A percentile compares a stretch with the other conserved stretches of the same genome.
Evolutionary conservation across 2,888 invertebrate genomes (phyloP).

Genomic region (Biston stratarius): DNA sequence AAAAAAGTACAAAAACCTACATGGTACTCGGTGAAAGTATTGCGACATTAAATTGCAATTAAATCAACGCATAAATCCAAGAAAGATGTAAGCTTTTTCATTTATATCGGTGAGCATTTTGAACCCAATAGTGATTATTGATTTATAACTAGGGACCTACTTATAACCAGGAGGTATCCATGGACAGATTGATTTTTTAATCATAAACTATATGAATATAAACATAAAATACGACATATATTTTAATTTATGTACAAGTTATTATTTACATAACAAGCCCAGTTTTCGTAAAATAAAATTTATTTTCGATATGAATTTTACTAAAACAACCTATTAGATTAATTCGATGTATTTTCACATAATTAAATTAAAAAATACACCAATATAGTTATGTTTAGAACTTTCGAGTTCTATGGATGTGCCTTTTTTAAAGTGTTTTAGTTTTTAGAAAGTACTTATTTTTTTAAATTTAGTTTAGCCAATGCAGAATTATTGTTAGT

Average conservation of each 20-base stretch:
- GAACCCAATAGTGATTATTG: too few species aligned
- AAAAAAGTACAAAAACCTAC: too few species aligned
- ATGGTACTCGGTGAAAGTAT: too few species aligned
- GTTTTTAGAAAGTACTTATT: constrained; percentile 20
- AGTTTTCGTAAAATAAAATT: not conserved
- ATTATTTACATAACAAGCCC: not conserved
- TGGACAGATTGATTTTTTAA: too few species aligned
- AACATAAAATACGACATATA: too few species aligned
- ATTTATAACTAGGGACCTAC: too few species aligned
- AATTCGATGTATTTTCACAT: constrained; percentile 18
- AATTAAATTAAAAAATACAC: constrained; percentile 34
- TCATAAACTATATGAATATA: too few species aligned
- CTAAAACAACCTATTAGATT: constrained; percentile 2
- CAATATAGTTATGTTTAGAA: constrained; percentile 35
- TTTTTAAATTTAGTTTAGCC: constrained; percentile 6
- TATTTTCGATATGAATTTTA: constrained; percentile 12
- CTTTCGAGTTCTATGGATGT: constrained; percentile 67
- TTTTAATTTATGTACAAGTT: not conserved
- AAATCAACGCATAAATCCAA: too few species aligned
- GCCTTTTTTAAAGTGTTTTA: constrained; percentile 67
- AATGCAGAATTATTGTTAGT: not conserved
- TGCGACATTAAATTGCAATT: too few species aligned
- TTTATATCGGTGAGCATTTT: too few species aligned
- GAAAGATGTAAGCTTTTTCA: too few species aligned
- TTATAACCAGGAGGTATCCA: too few species aligned